These are phyloP conservation scores for Ericerus pela DNA, from an alignment of 1,140 invertebrate genomes.

Conservation along the genomic window DNA sequence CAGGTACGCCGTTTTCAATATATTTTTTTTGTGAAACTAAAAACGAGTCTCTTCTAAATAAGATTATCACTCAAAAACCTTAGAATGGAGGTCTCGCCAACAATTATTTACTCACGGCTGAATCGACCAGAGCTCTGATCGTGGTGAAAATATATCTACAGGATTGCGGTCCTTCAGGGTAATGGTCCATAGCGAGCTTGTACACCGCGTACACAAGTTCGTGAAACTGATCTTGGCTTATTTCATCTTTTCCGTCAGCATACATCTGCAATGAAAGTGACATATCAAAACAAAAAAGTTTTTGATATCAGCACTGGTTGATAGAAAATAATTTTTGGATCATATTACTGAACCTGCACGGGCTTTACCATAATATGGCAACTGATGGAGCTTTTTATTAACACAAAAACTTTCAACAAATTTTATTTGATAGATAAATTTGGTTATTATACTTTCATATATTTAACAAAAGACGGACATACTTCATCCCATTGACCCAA, in stretches of 20 bases:
- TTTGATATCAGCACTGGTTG: no score
- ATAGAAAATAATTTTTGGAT: no score
- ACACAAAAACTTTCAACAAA: no score
- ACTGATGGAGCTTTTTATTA: no score
- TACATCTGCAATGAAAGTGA: conserved; percentile 33
- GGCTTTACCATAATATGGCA: no score
- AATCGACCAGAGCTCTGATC: conserved; percentile 48
- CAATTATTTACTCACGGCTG: conserved; percentile 37
- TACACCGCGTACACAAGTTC: conserved; percentile 52
- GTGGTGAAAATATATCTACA: conserved; percentile 48
- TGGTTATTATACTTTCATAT: no score
- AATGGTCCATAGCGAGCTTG: conserved; percentile 57
- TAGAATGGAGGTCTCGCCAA: conserved; percentile 6
- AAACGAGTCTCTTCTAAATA: conserved; percentile 19
- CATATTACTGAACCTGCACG: no score
- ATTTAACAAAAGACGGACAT: no score
- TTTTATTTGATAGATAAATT: no score
- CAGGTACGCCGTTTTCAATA: conserved; percentile 53
- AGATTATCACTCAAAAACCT: conserved; percentile 9
- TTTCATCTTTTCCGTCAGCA: conserved; percentile 34
- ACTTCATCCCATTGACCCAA: no score
- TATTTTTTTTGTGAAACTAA: conserved; percentile 58
- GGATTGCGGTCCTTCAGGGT: conserved; percentile 39
- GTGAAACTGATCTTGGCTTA: conserved; percentile 42
- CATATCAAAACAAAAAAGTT: no score